Evolutionary conservation across 2,113 vertebrate species (phyloP), one percentile per base, ranked within the genome.

Genomic region (Camelus dromedarius): DNA sequence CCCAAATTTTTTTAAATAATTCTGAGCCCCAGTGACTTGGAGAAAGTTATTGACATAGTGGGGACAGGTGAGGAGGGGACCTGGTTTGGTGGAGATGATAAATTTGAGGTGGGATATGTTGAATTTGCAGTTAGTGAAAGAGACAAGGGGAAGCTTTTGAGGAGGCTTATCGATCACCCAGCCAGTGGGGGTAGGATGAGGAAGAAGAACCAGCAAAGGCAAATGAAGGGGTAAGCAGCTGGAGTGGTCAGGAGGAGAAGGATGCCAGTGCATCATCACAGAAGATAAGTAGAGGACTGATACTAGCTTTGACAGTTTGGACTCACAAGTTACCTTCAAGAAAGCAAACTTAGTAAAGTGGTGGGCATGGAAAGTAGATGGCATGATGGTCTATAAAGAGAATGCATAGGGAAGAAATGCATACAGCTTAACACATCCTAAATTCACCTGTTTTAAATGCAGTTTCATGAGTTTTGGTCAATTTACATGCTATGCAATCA

Each of bases 301-400:
- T 92, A 58, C 84, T 96, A 64, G 15, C 73, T 89, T 93, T 95
- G 48, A 72, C 22, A 56, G 38, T 83, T 96, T 73, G 20, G 60
- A 92, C 42, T 92, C 67, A 56, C 28, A 83, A 79, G 32, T 96
- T 32, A 79, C 32, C 72, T 89, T 91, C 38, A 67, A 56, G 69
- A 82, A 95, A 95, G 35, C 60, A 96, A 88, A 72, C 32, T 89
- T 76, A 83, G 15, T n/a, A 70, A 94, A 88, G 18, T 76, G n/a
- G 32, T 69, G 4, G 35, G 19, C 66, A 72, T 42, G 62, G 64
- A 70, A 93, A 75, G 48, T 72, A 76, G 12, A 82, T 76, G 32
- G 7, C 60, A 69, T 82, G 42, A 67, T 52, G 32, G n/a, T 67
- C 83, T 62, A 0, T 91, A 92, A 90, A 32, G 54, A 20, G 10